Evolutionary conservation across 2,113 vertebrate species (phyloP).

Genomic region (Perca flavescens): DNA sequence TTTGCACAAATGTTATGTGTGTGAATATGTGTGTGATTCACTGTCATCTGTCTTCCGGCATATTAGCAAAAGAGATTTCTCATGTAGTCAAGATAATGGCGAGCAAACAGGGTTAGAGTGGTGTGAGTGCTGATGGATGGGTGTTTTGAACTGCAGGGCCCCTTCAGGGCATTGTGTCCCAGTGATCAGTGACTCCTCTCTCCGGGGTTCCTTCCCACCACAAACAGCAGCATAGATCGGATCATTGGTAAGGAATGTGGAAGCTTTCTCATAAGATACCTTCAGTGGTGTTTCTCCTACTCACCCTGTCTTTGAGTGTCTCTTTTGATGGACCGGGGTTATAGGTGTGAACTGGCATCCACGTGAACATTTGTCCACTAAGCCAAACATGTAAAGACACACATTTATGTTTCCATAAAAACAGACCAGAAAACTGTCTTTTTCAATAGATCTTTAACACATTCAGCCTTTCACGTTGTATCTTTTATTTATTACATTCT

Average conservation of each 20-base stretch:
- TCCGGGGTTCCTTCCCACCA: constrained; percentile 61
- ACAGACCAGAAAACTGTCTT: neutral
- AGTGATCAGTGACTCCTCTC: constrained; percentile 68
- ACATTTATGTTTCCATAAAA: constrained; percentile 11
- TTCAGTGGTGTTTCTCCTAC: constrained; percentile 33
- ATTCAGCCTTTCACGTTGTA: neutral
- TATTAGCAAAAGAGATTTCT: constrained; percentile 52
- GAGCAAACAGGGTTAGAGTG: constrained; percentile 52
- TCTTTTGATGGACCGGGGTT: constrained; percentile 22
- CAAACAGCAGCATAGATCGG: constrained; percentile 58
- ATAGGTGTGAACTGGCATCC: neutral
- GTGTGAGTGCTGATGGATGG: constrained; percentile 71
- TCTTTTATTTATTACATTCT: neutral
- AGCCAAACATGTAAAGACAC: constrained; percentile 31
- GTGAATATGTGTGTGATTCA: constrained; percentile 48
- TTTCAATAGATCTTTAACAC: neutral
- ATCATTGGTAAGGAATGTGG: constrained; percentile 71
- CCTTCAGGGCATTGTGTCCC: constrained; percentile 70
- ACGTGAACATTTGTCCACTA: constrained; percentile 4
- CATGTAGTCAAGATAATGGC: constrained; percentile 61
- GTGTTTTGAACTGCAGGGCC: constrained; percentile 67
- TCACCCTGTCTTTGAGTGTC: constrained; percentile 26
- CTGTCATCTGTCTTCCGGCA: constrained; percentile 60
- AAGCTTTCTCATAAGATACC: constrained; percentile 43
- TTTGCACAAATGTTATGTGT: constrained; percentile 42